These are phyloP conservation scores for Drosophila imparisetae DNA, from an alignment of 2,888 invertebrate species.

Conservation along the genomic window DNA sequence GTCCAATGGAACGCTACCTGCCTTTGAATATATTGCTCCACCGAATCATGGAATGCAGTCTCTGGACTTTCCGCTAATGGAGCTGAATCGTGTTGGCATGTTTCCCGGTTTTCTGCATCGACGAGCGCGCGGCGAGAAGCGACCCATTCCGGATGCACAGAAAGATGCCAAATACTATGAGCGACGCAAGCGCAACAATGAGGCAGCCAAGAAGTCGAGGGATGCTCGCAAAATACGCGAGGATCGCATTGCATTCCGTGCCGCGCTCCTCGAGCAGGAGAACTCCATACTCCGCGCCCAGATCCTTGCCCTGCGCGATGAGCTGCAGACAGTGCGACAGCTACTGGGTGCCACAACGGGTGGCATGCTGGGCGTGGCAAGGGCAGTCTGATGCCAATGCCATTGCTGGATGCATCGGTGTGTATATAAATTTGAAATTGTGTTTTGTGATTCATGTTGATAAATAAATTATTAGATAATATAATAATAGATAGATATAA, in stretches of 20 bases:
- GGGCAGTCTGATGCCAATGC: conserved; percentile 44
- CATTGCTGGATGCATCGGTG: too few relatives aligned
- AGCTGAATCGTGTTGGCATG: conserved; percentile 79
- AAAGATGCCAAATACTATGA: conserved; percentile 97
- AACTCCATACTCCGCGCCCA: conserved; percentile 94
- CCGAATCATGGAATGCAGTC: conserved; percentile 60
- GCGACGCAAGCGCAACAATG: conserved; percentile 93
- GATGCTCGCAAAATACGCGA: conserved; percentile 94
- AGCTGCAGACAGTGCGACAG: conserved; percentile 85
- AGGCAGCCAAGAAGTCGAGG: conserved; percentile 95
- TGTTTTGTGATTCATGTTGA: conserved; percentile 57
- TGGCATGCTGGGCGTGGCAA: conserved; percentile 59
- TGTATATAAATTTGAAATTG: conserved; percentile 51
- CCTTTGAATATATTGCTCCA: conserved; percentile 80
- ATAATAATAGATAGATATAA: neutral
- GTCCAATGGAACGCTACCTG: conserved; percentile 65
- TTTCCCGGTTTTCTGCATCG: conserved; percentile 83
- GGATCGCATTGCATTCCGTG: conserved; percentile 94
- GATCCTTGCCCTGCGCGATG: conserved; percentile 91
- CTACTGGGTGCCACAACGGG: conserved; percentile 70
- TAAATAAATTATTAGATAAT: conserved; percentile 24
- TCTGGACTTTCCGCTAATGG: conserved; percentile 80
- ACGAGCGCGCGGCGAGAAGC: conserved; percentile 91
- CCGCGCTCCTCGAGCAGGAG: conserved; percentile 94
- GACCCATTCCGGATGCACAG: conserved; percentile 93